A percentile compares a stretch with the other conserved stretches of the same genome.
phyloP scores from a whole-genome alignment of 2,888 invertebrate genomes.

The Pristionchus mayeri region DNA sequence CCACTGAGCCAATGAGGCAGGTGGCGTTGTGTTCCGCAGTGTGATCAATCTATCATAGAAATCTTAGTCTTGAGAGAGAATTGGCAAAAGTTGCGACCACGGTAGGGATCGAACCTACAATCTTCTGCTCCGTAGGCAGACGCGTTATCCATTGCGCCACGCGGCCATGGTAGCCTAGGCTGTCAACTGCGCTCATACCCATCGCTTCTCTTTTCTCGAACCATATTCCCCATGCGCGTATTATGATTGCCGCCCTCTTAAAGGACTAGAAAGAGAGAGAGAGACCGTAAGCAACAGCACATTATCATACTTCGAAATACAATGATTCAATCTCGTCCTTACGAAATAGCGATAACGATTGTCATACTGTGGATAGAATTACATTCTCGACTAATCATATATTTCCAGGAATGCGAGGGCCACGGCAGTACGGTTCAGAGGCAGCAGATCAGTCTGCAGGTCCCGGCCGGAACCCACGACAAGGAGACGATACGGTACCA shows the following conservation, averaged over 20 bases:
- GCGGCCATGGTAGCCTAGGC: conserved; percentile 47
- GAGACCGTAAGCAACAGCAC: too few species aligned
- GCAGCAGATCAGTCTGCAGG: conserved; percentile 82
- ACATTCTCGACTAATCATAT: too few species aligned
- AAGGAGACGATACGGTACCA: conserved; percentile 96
- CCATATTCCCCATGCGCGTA: too few species aligned
- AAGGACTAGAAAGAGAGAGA: too few species aligned
- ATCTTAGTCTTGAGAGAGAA: too few species aligned
- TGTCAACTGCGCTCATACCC: neutral
- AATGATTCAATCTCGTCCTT: too few species aligned
- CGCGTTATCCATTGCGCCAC: conserved; percentile 70
- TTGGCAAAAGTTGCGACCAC: conserved; percentile 51
- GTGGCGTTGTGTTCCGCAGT: neutral
- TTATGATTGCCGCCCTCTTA: too few species aligned
- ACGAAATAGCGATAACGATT: too few species aligned
- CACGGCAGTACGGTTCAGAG: conserved; percentile 92
- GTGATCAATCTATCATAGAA: neutral
- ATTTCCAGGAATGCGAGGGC: conserved; percentile 85
- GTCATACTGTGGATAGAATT: too few species aligned
- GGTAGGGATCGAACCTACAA: conserved; percentile 76
- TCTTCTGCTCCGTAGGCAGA: conserved; percentile 77
- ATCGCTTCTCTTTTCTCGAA: too few species aligned
- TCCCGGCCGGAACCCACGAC: conserved; percentile 93
- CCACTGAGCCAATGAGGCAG: conserved; percentile 67
- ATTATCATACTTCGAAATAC: too few species aligned